Conservation (phyloP, 2,888 invertebrate species). For the Brassicogethes aeneus region DNA sequence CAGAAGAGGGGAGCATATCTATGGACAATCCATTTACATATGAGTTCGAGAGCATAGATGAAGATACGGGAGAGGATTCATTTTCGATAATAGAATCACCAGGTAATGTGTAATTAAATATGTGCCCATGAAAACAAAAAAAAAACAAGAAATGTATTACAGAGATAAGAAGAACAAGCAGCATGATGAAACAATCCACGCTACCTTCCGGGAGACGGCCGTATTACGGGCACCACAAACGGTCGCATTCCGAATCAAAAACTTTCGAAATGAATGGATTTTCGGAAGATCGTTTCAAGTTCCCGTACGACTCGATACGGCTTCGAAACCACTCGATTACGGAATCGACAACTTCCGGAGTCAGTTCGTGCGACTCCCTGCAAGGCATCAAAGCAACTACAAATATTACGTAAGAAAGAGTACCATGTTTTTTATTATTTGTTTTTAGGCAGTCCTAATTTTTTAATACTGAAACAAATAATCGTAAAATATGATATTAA, state of each 20-base stretch:
- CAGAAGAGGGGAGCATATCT: slow-evolving; percentile 17
- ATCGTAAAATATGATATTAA: not conserved
- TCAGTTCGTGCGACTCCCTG: slow-evolving; percentile 73
- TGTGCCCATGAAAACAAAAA: too few species aligned
- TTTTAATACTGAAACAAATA: not conserved
- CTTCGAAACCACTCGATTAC: slow-evolving; percentile 50
- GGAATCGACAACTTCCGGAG: slow-evolving; percentile 76
- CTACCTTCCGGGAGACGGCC: slow-evolving; percentile 48
- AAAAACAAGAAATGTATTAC: too few species aligned
- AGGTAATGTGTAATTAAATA: too few species aligned
- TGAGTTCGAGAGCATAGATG: slow-evolving; percentile 17
- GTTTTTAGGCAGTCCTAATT: not conserved
- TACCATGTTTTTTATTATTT: slow-evolving; percentile 42
- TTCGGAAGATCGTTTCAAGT: slow-evolving; percentile 23
- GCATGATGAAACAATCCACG: slow-evolving; percentile 34
- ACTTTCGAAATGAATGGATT: slow-evolving; percentile 53
- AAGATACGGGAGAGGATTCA: slow-evolving; percentile 15
- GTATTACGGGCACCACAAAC: slow-evolving; percentile 47
- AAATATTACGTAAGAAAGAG: slow-evolving; percentile 21
- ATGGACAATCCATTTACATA: slow-evolving; percentile 13
- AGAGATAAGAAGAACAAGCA: not conserved
- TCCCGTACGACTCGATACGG: slow-evolving; percentile 10
- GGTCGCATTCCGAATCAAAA: slow-evolving; percentile 60
- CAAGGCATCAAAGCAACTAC: slow-evolving; percentile 37
- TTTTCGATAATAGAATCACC: slow-evolving; percentile 10